phyloP scores from a whole-genome alignment of 2,113 vertebrate species.

The Tautogolabrus adspersus region DNA sequence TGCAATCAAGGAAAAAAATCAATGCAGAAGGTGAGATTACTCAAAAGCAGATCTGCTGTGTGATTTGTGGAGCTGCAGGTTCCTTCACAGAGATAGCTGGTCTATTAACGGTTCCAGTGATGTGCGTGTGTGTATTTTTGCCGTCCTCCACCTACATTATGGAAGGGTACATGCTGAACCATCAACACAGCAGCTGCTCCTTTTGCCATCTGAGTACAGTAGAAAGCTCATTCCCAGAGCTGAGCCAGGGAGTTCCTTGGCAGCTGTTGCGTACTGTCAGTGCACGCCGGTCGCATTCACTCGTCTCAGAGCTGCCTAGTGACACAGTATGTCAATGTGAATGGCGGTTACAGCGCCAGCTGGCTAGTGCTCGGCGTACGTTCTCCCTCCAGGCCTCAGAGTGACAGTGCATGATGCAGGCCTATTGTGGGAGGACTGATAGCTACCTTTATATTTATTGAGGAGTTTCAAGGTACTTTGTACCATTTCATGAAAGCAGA shows the following conservation, averaged over 20 bases:
- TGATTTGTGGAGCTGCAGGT: constrained; percentile 6
- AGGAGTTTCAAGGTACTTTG: constrained; percentile 30
- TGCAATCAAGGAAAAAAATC: constrained; percentile 5
- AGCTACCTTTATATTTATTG: constrained; percentile 33
- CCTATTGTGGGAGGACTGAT: constrained; percentile 45
- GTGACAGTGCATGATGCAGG: constrained; percentile 46
- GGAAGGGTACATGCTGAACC: constrained; percentile 48
- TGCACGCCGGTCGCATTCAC: constrained; percentile 23
- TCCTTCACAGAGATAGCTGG: constrained; percentile 18
- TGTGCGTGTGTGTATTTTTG: constrained; percentile 36
- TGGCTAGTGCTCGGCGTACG: constrained; percentile 34
- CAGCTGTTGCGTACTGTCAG: constrained; percentile 60
- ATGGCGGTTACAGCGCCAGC: constrained; percentile 48
- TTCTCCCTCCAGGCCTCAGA: constrained; percentile 44
- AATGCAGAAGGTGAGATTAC: constrained; percentile 4
- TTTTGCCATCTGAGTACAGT: constrained; percentile 59
- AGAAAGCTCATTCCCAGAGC: constrained; percentile 50
- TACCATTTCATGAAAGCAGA: constrained; percentile 35
- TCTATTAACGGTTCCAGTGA: constrained; percentile 53
- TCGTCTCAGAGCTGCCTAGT: constrained; percentile 43
- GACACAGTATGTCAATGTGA: constrained; percentile 48
- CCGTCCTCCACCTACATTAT: constrained; percentile 29
- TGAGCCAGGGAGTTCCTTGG: constrained; percentile 49
- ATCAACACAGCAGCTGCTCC: constrained; percentile 60
- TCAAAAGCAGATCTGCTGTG: background rate